Base-by-base conservation (phyloP, 2,888 invertebrate genomes). In the Mythimna vitellina region DNA sequence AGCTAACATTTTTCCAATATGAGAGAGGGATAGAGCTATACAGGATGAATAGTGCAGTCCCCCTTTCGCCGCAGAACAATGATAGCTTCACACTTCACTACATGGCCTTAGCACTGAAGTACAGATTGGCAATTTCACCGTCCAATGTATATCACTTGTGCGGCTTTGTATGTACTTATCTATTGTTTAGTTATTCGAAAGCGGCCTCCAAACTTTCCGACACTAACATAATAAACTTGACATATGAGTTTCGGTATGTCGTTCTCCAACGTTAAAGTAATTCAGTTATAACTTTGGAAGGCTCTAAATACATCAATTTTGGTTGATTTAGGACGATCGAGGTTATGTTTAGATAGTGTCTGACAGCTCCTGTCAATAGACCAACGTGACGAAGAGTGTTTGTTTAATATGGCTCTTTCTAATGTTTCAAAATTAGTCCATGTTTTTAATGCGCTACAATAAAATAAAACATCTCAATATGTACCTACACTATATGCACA, bases 221-320 rank as follows among this genome's bases (percentile, higher is more conserved):
- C 81, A 80, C 82, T 83, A 86, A 85, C 80, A 77, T 78, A 88
- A 87, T 88, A 87, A 85, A 84, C 78, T 86, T 86, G 87, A 87
- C 78, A 66, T 83, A 88, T 77, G 85, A 85, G 78, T 85, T 85
- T 86, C 70, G 69, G 78, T 78, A 65, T 65, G 72, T 73, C 72
- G 69, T 73, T 68, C 63, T 68, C 49, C 66, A 71, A 70, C 54
- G 61, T 73, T 74, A 65, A 64, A 75, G 63, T 80, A 82, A 87
- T 76, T 76, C 61, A 73, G 49, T 85, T 80, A 70, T 63, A 80
- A 82, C 68, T 80, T 86, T 78, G 56, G 62, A 73, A 62, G 76
- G 70, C 67, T 67, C 73, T 61, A 67, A 73, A 76, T 78, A 75
- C 46, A 65, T 74, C 76, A 80, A 77, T 85, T 83, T 67, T 70